Base-by-base conservation (phyloP, 2,797 vertebrate species). In the Notamacropus eugenii region DNA sequence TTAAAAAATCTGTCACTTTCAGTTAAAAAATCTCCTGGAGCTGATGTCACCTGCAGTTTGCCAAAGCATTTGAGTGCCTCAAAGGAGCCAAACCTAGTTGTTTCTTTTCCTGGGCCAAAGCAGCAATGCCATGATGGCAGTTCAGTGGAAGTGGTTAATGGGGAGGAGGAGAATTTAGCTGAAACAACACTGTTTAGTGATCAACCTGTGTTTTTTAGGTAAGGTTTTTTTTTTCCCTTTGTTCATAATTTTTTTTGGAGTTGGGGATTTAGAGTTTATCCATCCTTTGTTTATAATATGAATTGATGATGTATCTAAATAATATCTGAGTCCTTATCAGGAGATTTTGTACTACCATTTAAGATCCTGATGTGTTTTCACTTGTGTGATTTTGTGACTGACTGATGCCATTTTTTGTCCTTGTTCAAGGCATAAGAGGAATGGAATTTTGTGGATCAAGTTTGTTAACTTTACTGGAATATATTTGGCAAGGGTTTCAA, bases 121-220 rank as follows among this genome's bases (percentile, higher is more conserved):
- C 99, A 99, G 28, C 94, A 98, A 96, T 99, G 98, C 96, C 98
- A 98, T n/a, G 98, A 99, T 95, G 96, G 98, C 96, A 97, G 96
- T 92, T 97, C 98, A 27, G 34, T 97, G 91, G 98, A 98, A 59
- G 96, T 98, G 29, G 98, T 98, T 31, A 97, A 98, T 67, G 98
- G 97, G 87, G 97, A 98, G 5, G 99, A 99, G 55, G 96, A 95
- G 54, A 91, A 98, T 92, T 97, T 98, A 55, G 95, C 97, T 40
- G 98, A 99, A 82, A 97, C 95, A 0, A 54, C 97, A 0, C 98
- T 99, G 0, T 99, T 99, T 96, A 98, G 98, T 12, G 99, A 99
- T 97, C 99, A 99, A 95, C 99, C 99, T 2, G 98, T 99, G 93
- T 99, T 99, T 98, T 99, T 99, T 98, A 99, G 99, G 99, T 99